Percentiles rank a stretch among this genome's conserved stretches.
phyloP scores from a whole-genome alignment of 2,888 invertebrate genomes.

The Auanema sp. region DNA sequence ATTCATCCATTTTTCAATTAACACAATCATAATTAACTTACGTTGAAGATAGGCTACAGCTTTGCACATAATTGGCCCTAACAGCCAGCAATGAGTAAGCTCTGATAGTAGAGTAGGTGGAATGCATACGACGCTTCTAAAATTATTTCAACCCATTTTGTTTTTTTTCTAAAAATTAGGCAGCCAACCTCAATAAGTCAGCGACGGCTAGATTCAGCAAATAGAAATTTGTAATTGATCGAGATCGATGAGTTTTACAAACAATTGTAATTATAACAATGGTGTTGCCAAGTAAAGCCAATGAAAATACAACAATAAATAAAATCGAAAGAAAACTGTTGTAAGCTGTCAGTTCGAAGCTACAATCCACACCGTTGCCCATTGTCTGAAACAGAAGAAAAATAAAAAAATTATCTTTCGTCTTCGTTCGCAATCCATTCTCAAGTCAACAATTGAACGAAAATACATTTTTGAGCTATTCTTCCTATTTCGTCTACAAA shows the following conservation, averaged over 20 bases:
- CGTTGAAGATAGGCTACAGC: conserved; percentile 77
- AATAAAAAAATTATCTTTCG: too few relatives aligned
- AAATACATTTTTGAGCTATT: too few relatives aligned
- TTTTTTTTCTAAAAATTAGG: neutral
- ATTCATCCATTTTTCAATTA: conserved; percentile 6
- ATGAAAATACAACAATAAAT: conserved; percentile 18
- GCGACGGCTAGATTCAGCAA: conserved; percentile 68
- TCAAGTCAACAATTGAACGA: too few relatives aligned
- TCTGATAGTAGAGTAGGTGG: conserved; percentile 72
- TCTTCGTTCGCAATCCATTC: too few relatives aligned
- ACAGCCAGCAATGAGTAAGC: conserved; percentile 66
- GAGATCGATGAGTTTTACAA: conserved; percentile 66
- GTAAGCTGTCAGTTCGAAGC: conserved; percentile 9
- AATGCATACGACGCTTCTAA: conserved; percentile 78
- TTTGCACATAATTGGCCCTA: conserved; percentile 76
- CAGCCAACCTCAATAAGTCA: conserved; percentile 71
- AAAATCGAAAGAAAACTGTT: conserved; percentile 16
- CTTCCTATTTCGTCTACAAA: too few relatives aligned
- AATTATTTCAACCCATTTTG: conserved; percentile 40
- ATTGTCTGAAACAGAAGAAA: neutral
- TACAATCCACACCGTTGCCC: conserved; percentile 16
- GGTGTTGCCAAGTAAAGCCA: conserved; percentile 20
- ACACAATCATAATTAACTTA: conserved; percentile 65
- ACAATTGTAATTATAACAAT: conserved; percentile 66
- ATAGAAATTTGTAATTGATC: conserved; percentile 69